Evolutionary conservation across 2,797 vertebrate species (phyloP), one percentile per base, ranked within the genome.

Genomic region (Leptodactylus fallax): DNA sequence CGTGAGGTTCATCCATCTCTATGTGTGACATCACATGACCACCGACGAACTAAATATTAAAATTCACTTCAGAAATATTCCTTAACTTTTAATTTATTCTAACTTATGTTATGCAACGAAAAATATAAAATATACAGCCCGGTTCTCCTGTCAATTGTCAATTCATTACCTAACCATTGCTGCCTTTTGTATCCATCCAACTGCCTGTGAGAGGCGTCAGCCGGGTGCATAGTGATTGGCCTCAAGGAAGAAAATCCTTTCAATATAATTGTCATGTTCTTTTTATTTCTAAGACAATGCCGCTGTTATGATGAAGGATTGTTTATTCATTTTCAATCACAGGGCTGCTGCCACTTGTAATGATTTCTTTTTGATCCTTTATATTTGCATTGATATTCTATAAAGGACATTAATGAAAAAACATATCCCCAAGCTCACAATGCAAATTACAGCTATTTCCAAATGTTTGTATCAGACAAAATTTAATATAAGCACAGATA

Each of bases 401-500:
- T 36, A 85, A 85, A 63, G 36, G 13, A 11, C 60, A 63, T n/a
- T 85, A 79, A 85, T 85, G 84, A 79, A 79, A 85, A 85, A 79
- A 79, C 74, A 55, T 85, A 49, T 65, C 84, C 74, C 49, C 56
- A 6, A 85, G 84, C 84, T 79, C 74, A n/a, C 47, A 79, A 36
- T 55, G 72, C 58, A 79, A 79, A 85, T 85, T 58, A 83, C 27
- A 27, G 53, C 67, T 12, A 36, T 72, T 81, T 81, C 11, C 0
- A 23, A 63, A 81, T 81, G 60, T 81, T 74, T 74, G 82, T 60
- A 84, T 56, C 25, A 83, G 25, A 13, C n/a, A 72, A 71, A 84
- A 74, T 71, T 23, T 84, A 74, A 84, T 84, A 84, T 36, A 45
- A 71, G 11, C 23, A 27, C 53, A 56, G 17, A 55, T 27, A 83